Conservation (phyloP, 2,797 vertebrate genomes). For the Megalops cyprinoides region DNA sequence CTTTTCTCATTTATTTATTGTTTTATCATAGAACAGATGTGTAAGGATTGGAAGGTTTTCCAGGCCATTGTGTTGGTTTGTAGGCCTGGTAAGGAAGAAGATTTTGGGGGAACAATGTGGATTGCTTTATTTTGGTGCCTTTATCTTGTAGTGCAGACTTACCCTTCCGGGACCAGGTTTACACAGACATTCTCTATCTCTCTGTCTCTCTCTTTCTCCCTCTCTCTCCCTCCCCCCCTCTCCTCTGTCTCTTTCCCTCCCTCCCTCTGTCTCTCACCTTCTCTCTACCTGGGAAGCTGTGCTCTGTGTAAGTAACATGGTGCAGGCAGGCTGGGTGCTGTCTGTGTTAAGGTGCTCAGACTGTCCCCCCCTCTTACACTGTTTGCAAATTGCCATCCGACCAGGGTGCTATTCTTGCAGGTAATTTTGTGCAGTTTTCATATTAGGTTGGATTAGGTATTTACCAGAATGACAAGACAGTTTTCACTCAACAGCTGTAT, state of each 20-base stretch:
- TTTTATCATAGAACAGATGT: background rate
- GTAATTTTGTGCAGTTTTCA: constrained; percentile 15
- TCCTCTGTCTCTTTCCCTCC: background rate
- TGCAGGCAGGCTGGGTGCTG: too few relatives aligned
- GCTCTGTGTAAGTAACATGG: too few relatives aligned
- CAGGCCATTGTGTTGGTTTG: background rate
- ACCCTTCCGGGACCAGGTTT: background rate
- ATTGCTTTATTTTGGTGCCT: background rate
- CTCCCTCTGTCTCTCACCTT: too few relatives aligned
- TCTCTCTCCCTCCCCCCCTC: background rate
- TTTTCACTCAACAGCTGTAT: constrained; percentile 3
- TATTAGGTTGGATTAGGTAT: background rate
- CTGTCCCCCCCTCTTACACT: background rate
- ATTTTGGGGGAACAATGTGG: too few relatives aligned
- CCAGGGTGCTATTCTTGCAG: background rate
- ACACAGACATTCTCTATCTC: too few relatives aligned
- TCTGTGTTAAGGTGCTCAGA: background rate
- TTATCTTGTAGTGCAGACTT: background rate
- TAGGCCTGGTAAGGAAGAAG: background rate
- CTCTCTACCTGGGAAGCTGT: too few relatives aligned
- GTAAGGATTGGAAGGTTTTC: background rate
- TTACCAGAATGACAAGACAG: too few relatives aligned
- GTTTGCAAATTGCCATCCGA: background rate
- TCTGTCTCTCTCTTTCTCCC: too few relatives aligned
- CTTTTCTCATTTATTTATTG: too few relatives aligned